Base-by-base conservation (phyloP, 2,888 invertebrate genomes). In the Serripes groenlandicus region DNA sequence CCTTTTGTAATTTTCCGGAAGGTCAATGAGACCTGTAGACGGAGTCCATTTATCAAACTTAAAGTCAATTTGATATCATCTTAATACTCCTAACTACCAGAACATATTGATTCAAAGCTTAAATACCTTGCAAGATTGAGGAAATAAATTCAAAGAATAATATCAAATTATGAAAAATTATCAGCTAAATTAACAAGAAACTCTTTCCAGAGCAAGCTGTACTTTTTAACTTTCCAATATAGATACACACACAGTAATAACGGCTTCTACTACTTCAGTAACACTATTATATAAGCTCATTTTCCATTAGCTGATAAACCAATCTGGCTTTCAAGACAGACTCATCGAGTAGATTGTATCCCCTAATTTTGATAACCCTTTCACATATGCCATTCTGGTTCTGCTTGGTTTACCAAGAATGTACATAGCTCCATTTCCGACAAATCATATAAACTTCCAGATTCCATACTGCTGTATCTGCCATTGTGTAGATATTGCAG, bases 311-410 rank as follows among this genome's bases (percentile, higher is more conserved):
- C 75, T 80, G 80, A 80, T 80, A 75, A 80, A 72, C 80, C 64
- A 42, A 58, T 69, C 34, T 23, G 75, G 64, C 71, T 56, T 79
- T 64, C 37, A 64, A 37, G 70, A 56, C 69, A 9, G 35, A 42
- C 66, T 66, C 42, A 37, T 66, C 21, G 66, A 66, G 28, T 42
- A 42, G 66, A 66, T 42, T 66, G 66, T 66, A 32, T 37, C 66
- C 66, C 23, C 75, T 23, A 75, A 77, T 84, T 76, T 73, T 60
- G 84, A 84, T 84, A 84, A 84, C 75, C 84, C 71, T 64, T 68
- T 75, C 83, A 83, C 72, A 76, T 78, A 79, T 84, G 80, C 84
- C 80, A 84, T 52, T 70, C 58, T 66, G 37, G 80, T 84, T 80
- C 68, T 68, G 84, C 71, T 75, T 72, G 76, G 75, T 9, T 74